These are phyloP conservation scores for Chalcosyrphus nemorum DNA, from an alignment of 2,888 invertebrate genomes.

Conservation along the genomic window DNA sequence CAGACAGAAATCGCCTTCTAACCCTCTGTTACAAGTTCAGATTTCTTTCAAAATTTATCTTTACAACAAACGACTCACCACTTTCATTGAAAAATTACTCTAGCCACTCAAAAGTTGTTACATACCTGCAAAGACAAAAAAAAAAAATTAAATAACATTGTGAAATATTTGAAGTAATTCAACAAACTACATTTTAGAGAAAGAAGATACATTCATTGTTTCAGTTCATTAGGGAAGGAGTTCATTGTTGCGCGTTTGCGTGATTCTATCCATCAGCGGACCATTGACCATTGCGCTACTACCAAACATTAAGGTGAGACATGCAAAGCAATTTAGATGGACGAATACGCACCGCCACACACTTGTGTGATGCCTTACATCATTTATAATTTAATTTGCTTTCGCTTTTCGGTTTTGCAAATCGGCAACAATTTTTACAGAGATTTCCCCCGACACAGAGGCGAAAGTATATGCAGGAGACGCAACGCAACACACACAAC, in stretches of 20 bases:
- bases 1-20: too few relatives aligned
- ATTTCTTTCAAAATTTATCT: too few relatives aligned
- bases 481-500: too few relatives aligned
- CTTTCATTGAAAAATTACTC: not conserved
- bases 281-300: conserved; percentile 25
- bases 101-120: not conserved
- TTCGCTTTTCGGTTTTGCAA: conserved; percentile 71
- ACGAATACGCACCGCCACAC: conserved; percentile 51
- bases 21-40: not conserved
- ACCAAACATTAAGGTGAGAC: conserved; percentile 56
- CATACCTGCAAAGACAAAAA: conserved; percentile 24
- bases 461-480: not conserved
- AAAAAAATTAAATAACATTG: not conserved
- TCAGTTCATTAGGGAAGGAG: conserved; percentile 50
- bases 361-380: conserved; percentile 42
- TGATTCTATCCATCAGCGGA: conserved; percentile 60
- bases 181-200: not conserved
- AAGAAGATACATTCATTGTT: conserved; percentile 4
- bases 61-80: not conserved
- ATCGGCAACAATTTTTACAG: conserved; percentile 18
- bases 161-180: not conserved
- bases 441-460: conserved; percentile 14
- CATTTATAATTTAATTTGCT: conserved; percentile 33
- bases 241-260: conserved; percentile 54
- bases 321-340: conserved; percentile 55